Evolutionary conservation across 92 coral and sea anemone genomes (phyloP).

Genomic region (Palythoa heliodiscus): DNA sequence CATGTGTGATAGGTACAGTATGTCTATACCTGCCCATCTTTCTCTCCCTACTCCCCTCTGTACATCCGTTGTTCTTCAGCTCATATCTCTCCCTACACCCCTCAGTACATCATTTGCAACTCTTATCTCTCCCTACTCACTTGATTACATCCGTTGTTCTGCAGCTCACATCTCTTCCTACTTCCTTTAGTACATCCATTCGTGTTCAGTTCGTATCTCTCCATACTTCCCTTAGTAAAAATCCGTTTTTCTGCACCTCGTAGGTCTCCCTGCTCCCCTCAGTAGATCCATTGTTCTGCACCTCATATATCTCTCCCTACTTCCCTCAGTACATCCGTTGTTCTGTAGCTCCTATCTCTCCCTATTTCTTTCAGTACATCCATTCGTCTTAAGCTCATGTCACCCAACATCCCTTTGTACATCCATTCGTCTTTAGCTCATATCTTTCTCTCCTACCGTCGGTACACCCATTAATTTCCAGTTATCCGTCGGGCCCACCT

Average conservation of each 20-base stretch:
- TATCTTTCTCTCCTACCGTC: too few species aligned
- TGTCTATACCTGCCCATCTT: too few species aligned
- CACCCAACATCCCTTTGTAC: background rate
- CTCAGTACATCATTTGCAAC: background rate
- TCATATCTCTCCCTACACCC: background rate
- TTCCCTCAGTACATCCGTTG: background rate
- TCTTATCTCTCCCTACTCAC: background rate
- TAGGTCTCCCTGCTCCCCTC: background rate
- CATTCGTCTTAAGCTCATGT: background rate
- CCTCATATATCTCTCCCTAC: background rate
- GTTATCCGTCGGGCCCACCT: background rate
- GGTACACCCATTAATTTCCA: background rate
- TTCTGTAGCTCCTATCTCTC: background rate
- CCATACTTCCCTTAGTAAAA: background rate
- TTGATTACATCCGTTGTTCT: background rate
- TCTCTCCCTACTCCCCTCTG: background rate
- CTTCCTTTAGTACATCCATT: background rate
- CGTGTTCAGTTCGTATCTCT: background rate
- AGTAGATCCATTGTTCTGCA: background rate
- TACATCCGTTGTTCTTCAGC: background rate
- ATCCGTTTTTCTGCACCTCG: background rate
- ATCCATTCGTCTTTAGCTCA: background rate
- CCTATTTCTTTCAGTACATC: background rate
- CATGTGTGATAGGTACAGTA: constrained; percentile 62
- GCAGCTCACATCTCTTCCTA: background rate